These are phyloP conservation scores for Phodopus roborovskii DNA, from an alignment of 2,113 vertebrate species.

Conservation along the genomic window DNA sequence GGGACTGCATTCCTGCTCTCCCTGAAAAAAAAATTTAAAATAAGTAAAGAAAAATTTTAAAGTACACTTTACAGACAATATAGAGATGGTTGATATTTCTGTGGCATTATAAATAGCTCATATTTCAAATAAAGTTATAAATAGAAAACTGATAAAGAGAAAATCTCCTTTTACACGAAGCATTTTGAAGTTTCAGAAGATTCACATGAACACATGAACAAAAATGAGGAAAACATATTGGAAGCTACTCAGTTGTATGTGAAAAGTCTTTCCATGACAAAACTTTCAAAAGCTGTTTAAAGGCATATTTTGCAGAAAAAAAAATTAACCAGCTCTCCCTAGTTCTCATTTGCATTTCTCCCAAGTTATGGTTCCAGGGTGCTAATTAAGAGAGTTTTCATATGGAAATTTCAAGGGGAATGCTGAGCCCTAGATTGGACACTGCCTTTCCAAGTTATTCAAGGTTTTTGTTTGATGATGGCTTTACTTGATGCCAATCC, in stretches of 20 bases:
- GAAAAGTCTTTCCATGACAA: background rate
- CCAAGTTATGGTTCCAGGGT: background rate
- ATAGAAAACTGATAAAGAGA: background rate
- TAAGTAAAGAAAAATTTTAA: background rate
- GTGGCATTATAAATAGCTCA: too few relatives aligned
- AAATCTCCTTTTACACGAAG: background rate
- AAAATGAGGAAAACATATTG: background rate
- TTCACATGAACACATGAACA: too few relatives aligned
- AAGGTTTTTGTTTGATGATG: background rate
- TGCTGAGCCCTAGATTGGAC: background rate
- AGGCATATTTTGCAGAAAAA: background rate
- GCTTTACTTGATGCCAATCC: background rate
- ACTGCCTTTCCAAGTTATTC: background rate
- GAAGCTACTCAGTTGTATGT: background rate
- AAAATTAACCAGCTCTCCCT: background rate
- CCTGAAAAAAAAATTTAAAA: background rate
- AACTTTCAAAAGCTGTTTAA: background rate
- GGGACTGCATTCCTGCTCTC: background rate
- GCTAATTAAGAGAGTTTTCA: background rate
- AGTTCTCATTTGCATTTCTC: background rate
- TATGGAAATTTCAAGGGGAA: background rate
- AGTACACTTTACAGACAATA: background rate
- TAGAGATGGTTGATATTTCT: too few relatives aligned
- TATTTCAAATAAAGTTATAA: background rate
- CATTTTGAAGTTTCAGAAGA: conserved; percentile 14